These are phyloP conservation scores for Flexamia atlantica DNA, from an alignment of 2,888 invertebrate species.

Conservation along the genomic window DNA sequence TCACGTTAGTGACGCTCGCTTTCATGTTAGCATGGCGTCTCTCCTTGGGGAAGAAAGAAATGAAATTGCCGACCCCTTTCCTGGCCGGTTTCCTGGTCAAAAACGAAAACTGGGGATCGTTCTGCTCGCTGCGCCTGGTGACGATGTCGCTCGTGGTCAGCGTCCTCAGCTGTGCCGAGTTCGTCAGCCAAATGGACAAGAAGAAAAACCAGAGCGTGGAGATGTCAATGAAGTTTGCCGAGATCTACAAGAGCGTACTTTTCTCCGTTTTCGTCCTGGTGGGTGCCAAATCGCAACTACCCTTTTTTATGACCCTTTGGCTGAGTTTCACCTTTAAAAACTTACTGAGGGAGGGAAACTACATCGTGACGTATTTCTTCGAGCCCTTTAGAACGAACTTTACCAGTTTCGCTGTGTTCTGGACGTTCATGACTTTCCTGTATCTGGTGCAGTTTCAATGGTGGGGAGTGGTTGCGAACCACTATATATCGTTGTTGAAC, in stretches of 20 bases:
- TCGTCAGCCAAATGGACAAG: neutral
- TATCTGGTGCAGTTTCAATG: neutral
- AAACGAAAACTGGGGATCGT: neutral
- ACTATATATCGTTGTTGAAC: neutral
- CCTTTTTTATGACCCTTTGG: neutral
- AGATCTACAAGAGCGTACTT: neutral
- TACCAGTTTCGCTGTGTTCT: neutral
- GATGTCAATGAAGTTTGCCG: neutral
- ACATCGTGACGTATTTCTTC: neutral
- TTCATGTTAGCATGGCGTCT: neutral
- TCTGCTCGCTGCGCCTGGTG: neutral
- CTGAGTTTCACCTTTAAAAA: constrained; percentile 15
- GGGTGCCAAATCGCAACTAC: neutral
- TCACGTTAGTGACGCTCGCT: neutral
- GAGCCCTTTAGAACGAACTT: neutral
- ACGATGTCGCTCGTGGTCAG: neutral
- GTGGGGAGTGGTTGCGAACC: neutral
- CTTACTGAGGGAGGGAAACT: neutral
- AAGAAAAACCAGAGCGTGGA: neutral
- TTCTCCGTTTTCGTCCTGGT: constrained; percentile 1
- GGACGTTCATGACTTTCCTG: neutral
- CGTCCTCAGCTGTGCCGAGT: neutral
- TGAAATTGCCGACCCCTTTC: neutral
- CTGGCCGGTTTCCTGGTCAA: neutral
- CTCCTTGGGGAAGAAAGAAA: neutral